Percentiles rank a stretch among this genome's conserved stretches.
These are phyloP conservation scores for Chaetodon auriga DNA, from an alignment of 2,113 vertebrate species.

Conservation along the genomic window DNA sequence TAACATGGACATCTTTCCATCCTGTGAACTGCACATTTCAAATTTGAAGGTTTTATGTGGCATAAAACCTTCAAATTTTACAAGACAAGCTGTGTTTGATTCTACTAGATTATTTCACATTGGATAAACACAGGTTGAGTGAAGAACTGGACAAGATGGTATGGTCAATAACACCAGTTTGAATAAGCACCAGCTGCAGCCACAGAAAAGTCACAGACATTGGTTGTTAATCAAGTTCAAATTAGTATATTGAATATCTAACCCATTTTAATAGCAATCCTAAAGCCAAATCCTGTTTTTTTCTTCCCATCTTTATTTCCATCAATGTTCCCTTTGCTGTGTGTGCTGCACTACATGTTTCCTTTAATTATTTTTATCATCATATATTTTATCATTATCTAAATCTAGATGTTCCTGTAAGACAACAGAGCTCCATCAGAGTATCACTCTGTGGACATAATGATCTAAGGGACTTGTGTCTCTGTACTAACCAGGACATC, in stretches of 20 bases:
- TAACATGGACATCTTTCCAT: neutral
- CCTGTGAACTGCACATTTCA: neutral
- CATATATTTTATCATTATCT: neutral
- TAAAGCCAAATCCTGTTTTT: no score
- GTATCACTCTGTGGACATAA: neutral
- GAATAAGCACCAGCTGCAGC: neutral
- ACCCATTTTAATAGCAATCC: neutral
- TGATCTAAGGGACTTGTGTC: neutral
- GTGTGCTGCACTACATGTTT: no score
- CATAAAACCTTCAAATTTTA: neutral
- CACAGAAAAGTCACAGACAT: neutral
- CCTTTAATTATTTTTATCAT: neutral
- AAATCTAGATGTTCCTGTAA: neutral
- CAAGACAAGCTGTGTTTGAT: no score
- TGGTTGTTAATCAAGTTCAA: neutral
- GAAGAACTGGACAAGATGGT: no score
- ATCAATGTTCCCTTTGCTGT: no score
- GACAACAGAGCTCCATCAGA: neutral
- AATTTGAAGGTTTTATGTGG: neutral
- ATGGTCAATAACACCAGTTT: no score
- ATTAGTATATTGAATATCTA: neutral
- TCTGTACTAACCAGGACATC: constrained; percentile 87
- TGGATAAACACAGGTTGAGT: no score
- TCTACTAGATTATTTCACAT: no score
- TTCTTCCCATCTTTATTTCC: no score